Percentiles rank a stretch among this genome's conserved stretches.
Evolutionary conservation across 2,797 vertebrate species (phyloP).

Genomic region (Eulemur albifrons): DNA sequence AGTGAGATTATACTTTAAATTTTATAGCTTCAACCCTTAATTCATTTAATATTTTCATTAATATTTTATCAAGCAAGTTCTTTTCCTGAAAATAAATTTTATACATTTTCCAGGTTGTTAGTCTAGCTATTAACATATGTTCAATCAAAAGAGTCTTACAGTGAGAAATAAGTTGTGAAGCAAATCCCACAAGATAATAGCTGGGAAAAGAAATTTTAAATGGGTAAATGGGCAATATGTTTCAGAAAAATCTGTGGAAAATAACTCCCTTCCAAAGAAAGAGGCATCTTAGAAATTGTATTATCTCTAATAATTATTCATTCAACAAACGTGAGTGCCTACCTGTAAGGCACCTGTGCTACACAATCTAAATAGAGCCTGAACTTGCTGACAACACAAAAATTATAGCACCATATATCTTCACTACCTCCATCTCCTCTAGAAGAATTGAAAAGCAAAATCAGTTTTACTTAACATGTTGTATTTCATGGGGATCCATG

Average conservation of each 20-base stretch:
- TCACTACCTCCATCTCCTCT: background rate
- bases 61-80: constrained; percentile 28
- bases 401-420: background rate
- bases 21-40: background rate
- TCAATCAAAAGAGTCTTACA: constrained; percentile 36
- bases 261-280: constrained; percentile 28
- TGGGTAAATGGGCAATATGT: background rate
- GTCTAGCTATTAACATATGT: constrained; percentile 16
- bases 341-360: background rate
- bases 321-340: background rate
- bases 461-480: background rate
- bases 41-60: constrained; percentile 39
- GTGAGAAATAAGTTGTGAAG: background rate
- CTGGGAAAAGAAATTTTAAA: background rate
- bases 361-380: background rate
- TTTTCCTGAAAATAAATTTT: constrained; percentile 52
- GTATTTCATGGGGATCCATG: constrained; percentile 28
- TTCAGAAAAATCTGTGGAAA: background rate
- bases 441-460: constrained; percentile 1
- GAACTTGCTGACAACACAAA: background rate
- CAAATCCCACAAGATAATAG: constrained; percentile 43
- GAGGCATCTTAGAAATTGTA: background rate
- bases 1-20: background rate
- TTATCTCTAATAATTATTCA: constrained; percentile 3
- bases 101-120: constrained; percentile 19